Evolutionary conservation across 2,797 vertebrate species (phyloP), one percentile per base, ranked within the genome.

Genomic region (Sitta carolinensis): DNA sequence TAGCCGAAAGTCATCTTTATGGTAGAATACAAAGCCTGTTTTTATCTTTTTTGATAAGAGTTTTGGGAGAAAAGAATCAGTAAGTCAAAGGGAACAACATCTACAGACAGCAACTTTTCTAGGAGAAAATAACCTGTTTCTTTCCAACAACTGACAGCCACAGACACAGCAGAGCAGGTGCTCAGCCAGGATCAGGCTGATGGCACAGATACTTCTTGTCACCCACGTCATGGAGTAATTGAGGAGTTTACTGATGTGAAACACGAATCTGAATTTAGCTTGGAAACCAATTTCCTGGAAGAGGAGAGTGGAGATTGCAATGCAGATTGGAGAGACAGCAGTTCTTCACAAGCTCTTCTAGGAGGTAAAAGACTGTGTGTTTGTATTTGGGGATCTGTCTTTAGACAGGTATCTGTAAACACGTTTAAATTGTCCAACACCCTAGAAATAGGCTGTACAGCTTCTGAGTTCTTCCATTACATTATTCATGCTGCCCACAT

Each of bases 231-330:
- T 45, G 96, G 89, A 51, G 67, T 68, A 50, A 94, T 36, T 7
- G 98, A 98, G 47, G 98, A 99, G 85, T 99, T 99, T 36, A 98
- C 98, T 48, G 99, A 99, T 91, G 96, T 97, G 42, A 98, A 98
- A 90, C 97, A 98, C 0, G 99, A 99, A 96, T 97, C 98, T 62
- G 98, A 98, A 78, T 99, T 99, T 97, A 99, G 99, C 95, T 97
- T 99, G 91, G 99, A 99, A 97, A 98, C 97, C 64, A 99, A 99
- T 97, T 98, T 98, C 95, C 97, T 97, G 2, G 98, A 98, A 25
- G 97, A 98, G 61, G 97, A 97, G 68, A 87, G 66, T 58, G 79
- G 75, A 88, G 96, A 92, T 84, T 61, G 59, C 30, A 88, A 7
- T 66, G 75, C 85, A 32, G 87, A 85, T 74, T 57, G 25, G n/a